A percentile compares a stretch with the other conserved stretches of the same genome.
These are phyloP conservation scores for Harmothoe impar DNA, from an alignment of 2,888 invertebrate genomes.

Conservation along the genomic window DNA sequence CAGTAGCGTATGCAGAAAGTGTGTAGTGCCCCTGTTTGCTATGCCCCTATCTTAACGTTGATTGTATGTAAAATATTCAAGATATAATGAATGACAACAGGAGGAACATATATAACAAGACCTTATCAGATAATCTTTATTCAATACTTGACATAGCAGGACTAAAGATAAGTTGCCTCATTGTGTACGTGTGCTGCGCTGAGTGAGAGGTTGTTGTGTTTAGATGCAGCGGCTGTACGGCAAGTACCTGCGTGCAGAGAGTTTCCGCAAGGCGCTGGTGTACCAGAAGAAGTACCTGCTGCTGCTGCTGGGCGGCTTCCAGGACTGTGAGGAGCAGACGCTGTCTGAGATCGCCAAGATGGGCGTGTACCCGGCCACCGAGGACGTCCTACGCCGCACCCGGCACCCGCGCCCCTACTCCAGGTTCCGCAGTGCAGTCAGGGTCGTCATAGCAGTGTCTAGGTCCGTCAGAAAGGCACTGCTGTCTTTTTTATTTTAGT, in stretches of 20 bases:
- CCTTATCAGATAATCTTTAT: too few relatives aligned
- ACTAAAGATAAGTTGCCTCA: too few relatives aligned
- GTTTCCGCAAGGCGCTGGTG: constrained; percentile 92
- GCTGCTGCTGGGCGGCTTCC: constrained; percentile 87
- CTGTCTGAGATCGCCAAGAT: constrained; percentile 83
- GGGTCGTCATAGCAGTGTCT: constrained; percentile 68
- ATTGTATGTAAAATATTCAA: too few relatives aligned
- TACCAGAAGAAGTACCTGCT: constrained; percentile 95
- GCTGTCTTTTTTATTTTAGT: too few relatives aligned
- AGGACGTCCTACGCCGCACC: not conserved
- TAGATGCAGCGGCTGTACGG: constrained; percentile 81
- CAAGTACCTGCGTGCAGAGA: constrained; percentile 91
- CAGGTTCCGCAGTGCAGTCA: constrained; percentile 68
- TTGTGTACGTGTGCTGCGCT: too few relatives aligned
- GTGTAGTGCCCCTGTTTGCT: too few relatives aligned
- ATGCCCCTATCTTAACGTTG: too few relatives aligned
- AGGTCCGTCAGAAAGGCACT: constrained; percentile 60
- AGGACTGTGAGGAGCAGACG: constrained; percentile 85
- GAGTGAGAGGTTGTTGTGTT: too few relatives aligned
- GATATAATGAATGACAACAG: too few relatives aligned
- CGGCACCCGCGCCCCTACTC: constrained; percentile 62
- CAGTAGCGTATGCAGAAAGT: not conserved
- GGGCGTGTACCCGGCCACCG: constrained; percentile 75
- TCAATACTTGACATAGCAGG: too few relatives aligned
- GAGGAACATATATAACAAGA: too few relatives aligned